Conservation (phyloP, 2,797 vertebrate species). For the Scarus forsteni region DNA sequence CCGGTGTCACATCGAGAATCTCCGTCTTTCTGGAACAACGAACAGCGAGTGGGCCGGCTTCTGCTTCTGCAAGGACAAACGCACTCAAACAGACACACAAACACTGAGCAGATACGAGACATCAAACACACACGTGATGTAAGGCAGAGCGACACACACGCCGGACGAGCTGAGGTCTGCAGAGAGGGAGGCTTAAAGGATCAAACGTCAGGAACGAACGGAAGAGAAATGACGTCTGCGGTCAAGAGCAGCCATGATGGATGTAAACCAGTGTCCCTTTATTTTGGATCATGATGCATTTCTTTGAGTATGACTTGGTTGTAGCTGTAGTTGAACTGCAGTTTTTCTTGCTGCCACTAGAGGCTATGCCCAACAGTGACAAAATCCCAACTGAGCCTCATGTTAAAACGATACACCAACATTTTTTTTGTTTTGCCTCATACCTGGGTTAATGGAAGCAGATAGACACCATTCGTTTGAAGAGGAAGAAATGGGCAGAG, state of each 20-base stretch:
- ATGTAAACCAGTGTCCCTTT: neutral
- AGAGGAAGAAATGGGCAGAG: no score
- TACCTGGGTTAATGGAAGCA: no score
- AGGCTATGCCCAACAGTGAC: no score
- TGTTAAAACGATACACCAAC: no score
- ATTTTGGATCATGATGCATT: no score
- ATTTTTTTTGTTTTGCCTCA: no score
- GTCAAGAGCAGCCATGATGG: neutral
- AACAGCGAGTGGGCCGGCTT: constrained; percentile 56
- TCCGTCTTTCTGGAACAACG: constrained; percentile 59
- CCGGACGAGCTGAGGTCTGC: constrained; percentile 47
- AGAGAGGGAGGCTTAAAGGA: constrained; percentile 38
- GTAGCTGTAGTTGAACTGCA: no score
- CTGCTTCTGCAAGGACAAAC: constrained; percentile 30
- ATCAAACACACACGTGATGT: constrained; percentile 31
- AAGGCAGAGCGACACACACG: constrained; percentile 29
- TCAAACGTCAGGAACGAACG: constrained; percentile 27
- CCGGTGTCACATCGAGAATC: constrained; percentile 69
- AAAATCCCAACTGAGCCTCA: no score
- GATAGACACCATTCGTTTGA: no score
- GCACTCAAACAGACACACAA: constrained; percentile 15
- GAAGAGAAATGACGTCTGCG: constrained; percentile 4
- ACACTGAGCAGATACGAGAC: neutral
- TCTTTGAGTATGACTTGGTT: no score
- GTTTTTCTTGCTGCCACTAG: no score